Evolutionary conservation across 2,113 vertebrate species (phyloP), one percentile per base, ranked within the genome.

Genomic region (Meleagris gallopavo): DNA sequence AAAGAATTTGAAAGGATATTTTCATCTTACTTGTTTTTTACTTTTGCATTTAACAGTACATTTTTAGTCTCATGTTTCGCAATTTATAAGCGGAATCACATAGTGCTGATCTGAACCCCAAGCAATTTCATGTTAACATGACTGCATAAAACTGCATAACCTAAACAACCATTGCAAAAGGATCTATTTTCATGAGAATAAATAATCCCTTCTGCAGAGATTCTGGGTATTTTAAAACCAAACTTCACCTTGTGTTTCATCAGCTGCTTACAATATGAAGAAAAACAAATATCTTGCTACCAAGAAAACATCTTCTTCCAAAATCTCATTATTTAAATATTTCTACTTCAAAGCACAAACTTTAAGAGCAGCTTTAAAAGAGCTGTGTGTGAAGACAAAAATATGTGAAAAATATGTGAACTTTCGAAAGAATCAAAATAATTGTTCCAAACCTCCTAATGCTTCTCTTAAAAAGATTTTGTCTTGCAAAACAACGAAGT

Each of bases 251-350:
- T 13, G 2, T 52, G 6, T 81, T 77, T 93, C 77, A 50, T 87
- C 55, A 84, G 41, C 27, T 81, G 17, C 29, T 90, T 88, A 82
- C 11, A 83, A 55, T 36, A 65, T 43, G 34, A 67, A 52, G 46
- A 57, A 86, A 86, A 88, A 29, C 14, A 88, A 18, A 54, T 57
- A 19, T 55, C 69, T 69, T 84, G 17, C 25, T 90, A 80, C n/a
- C 38, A 75, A 84, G 58, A 83, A 82, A 93, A 85, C 3, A 32
- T 75, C 92, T 88, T 8, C 43, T 88, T 65, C 70, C 83, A 57
- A 75, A 82, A 57, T 48, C 55, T 73, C 70, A n/a, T 48, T 5
- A n/a, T 86, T 86, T 90, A 92, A 93, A 88, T 75, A 84, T 82
- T 90, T 75, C 38, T 15, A n/a, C 77, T 90, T 90, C 66, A 92